Evolutionary conservation across 2,888 invertebrate species (phyloP).

Genomic region (Metacarcinus magister): DNA sequence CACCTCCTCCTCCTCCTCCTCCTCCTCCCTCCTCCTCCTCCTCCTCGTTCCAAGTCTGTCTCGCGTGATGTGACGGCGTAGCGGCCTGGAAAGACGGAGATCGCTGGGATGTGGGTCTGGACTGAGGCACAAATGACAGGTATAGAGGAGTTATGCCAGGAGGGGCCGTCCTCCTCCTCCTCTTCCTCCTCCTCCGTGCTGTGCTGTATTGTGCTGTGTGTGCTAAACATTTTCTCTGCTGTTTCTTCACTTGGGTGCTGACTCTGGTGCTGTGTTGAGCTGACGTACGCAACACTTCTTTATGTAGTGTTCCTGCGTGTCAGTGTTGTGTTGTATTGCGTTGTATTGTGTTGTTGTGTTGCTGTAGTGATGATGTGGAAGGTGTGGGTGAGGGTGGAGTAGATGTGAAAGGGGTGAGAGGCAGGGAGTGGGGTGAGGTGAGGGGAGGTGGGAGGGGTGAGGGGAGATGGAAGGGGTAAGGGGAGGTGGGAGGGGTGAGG

Average conservation of each 20-base stretch:
- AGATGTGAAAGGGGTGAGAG: background rate
- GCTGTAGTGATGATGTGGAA: background rate
- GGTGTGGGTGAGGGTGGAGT: background rate
- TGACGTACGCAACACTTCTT: background rate
- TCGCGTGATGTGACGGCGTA: constrained; percentile 34
- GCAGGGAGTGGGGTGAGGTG: background rate
- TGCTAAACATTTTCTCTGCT: background rate
- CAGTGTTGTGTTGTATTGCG: background rate
- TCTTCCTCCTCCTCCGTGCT: background rate
- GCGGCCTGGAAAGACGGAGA: background rate
- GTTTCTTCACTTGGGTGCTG: background rate
- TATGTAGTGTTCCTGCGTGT: background rate
- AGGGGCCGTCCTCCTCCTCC: background rate
- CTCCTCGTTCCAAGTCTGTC: background rate
- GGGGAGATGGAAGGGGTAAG: background rate
- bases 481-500: background rate
- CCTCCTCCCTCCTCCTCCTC: background rate
- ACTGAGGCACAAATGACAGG: constrained; percentile 15
- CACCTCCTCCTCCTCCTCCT: background rate
- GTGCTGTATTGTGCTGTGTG: background rate
- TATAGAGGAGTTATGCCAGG: background rate
- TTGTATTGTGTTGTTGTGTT: background rate
- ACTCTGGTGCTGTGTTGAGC: background rate
- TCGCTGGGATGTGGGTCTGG: constrained; percentile 20
- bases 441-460: background rate